Base-by-base conservation (phyloP, 2,113 vertebrate species). In the Paralichthys olivaceus region DNA sequence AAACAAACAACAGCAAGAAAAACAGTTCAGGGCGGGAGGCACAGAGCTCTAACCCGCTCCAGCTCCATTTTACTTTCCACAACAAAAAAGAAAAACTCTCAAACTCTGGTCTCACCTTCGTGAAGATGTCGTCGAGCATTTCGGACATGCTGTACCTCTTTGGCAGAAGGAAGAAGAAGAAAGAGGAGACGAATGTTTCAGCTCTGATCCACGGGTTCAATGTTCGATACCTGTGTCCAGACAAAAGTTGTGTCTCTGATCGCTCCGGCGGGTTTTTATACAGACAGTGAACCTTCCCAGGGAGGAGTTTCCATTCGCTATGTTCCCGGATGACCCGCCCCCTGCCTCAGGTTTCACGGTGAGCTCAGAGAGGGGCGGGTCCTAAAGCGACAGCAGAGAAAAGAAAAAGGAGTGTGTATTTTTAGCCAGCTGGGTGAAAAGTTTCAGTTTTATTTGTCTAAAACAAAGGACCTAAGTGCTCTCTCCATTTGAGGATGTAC, bases 121-220 rank as follows among this genome's bases (percentile, higher is more conserved):
- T 61, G 17, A 93, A 20, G 56, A 92, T 87, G 67, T 92, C 81
- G 85, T 93, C 93, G 57, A 92, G 84, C 78, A 92, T 92, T 80
- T 94, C 90, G 71, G 93, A 94, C 93, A 94, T 95, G 82, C 79
- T 94, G 87, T 91, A 90, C 76, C 81, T 69, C 72, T 83, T 62
- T 80, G 54, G 20, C 45, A 49, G 45, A 19, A 19, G 45, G 45
- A 7, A 49, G 45, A 19, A 28, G 68, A 75, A 63, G 22, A 26
- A 6, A 23, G 5, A 55, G 34, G 37, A 56, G 69, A 26, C 76
- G 83, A 67, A 58, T 11, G 12, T 25, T 63, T 79, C 22, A 59
- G 85, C 63, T 79, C 49, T 69, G 72, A 67, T 84, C 84, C 87
- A 71, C 47, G 8, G 49, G 67, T 28, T 60, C 19, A 49, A 45